Evolutionary conservation across 2,888 invertebrate genomes (phyloP), one percentile per base, ranked within the genome.

Genomic region (Aspidapion aeneum): DNA sequence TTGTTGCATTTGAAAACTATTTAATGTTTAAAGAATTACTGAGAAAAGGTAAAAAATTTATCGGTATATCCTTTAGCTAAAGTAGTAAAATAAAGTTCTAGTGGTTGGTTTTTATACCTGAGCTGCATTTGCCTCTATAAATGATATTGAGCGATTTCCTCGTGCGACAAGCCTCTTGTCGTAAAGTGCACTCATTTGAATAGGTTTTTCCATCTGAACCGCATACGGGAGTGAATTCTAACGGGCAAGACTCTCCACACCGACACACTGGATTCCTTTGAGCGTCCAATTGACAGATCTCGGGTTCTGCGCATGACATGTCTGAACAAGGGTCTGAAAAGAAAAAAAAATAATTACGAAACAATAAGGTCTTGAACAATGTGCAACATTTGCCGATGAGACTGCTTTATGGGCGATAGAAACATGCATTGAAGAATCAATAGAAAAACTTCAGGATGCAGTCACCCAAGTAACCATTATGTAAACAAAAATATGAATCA

Each of bases 311-410:
- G 80, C 95, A 95, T 74, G 87, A 85, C 69, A 91, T 85, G 63
- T 87, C 89, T 52, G 87, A 85, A 79, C 95, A 95, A 1, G 95
- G 95, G 85, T 95, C 95, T 95, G 83, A 57, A 82, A 81, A 73
- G 61, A 66, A 58, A 62, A 56, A 66, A 57, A 66, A 56, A 56
- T n/a, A n/a, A 20, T 19, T 49, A 2, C 5, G 18, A 7, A 19
- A 16, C 21, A 18, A 18, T 3, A 12, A 20, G 55, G 9, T 55
- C 18, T 51, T 12, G 2, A 51, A 51, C n/a, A 7, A 51, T 51
- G n/a, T 51, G 18, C 18, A n/a, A n/a, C n/a, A n/a, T n/a, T n/a
- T n/a, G n/a, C n/a, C n/a, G n/a, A n/a, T n/a, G n/a, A n/a, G n/a
- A n/a, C n/a, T n/a, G n/a, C n/a, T n/a, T n/a, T n/a, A n/a, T n/a